Base-by-base conservation (phyloP, 2,113 vertebrate genomes). In the Mixornis gularis region DNA sequence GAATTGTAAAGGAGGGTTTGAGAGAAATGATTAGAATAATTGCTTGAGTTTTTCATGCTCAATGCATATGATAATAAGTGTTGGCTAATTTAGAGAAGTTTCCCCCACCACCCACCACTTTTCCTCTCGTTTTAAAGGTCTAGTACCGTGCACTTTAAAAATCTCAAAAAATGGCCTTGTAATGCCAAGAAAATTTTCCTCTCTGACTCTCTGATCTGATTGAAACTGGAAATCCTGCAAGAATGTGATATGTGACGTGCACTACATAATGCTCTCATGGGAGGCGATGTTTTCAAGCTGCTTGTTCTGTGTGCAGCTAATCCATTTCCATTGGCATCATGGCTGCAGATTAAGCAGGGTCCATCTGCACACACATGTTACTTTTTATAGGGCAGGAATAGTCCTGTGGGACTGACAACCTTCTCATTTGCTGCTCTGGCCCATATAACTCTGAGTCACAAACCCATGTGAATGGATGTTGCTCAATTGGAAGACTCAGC, bases 91-190 rank as follows among this genome's bases (percentile, higher is more conserved):
- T 63, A 25, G 41, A 44, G 25, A 73, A 18, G 8, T 38, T 9
- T 12, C 2, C 7, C 13, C 5, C 6, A 44, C 1, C 2, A 4
- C 4, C 4, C 4, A 36, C 12, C 5, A 12, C 9, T 44, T 56
- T 44, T 49, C 21, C 17, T 55, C 8, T 82, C 11, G 44, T 17
- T 44, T 43, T 51, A 56, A 69, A 62, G 12, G 15, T 43, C 10
- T 24, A 12, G 7, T 17, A 25, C 58, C 0, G 2, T 66, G 36
- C 43, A 19, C 32, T 79, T 84, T 18, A 25, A 80, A 59, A 38
- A 51, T 38, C 32, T 60, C 52, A 19, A 58, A 78, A 83, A 66
- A 41, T 40, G 32, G 12, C 3, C 7, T 63, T 74, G 51, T 19
- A 63, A 58, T 44, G 26, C 11, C 22, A 40, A 58, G 52, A 90